Base-by-base conservation (phyloP, 2,888 invertebrate species). In the Parnassius orleans region DNA sequence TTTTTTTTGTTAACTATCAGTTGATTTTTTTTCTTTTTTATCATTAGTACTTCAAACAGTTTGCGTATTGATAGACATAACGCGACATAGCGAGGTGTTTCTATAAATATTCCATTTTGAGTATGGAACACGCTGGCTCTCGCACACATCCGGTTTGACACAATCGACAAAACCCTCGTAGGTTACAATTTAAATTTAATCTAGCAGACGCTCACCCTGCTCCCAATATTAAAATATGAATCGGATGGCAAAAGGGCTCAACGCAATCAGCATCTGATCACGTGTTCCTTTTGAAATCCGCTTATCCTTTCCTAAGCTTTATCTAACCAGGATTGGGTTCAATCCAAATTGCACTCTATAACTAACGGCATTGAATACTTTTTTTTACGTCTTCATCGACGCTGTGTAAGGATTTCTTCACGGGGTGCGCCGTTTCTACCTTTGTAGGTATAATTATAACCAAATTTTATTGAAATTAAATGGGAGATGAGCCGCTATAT, bases 151-250 rank as follows among this genome's bases (percentile, higher is more conserved):
- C 51, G 43, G 48, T 24, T 44, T 7, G n/a, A 44, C n/a, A 10
- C 51, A 51, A 59, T 52, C 58, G 11, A 56, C 41, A 42, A 46
- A 50, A 53, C 57, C 46, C 59, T 59, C 56, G 59, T 51, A 66
- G 67, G 68, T 67, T 76, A 78, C 79, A 80, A 82, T 82, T 81
- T 78, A 76, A 80, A 81, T 84, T 80, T 84, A 88, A 87, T 88
- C 84, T 81, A 77, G 78, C 80, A 78, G 82, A 82, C 81, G 81
- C 76, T 74, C 52, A 58, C 79, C 80, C 80, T 79, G 80, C 83
- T 84, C 85, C 79, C 84, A 81, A 87, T 89, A 90, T 90, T 88
- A 87, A 89, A 89, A 87, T 90, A 90, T 86, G 87, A 86, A 83
- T 86, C 83, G 14, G 43, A 57, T 47, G 46, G 46, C 79, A 76